Evolutionary conservation across 1,140 invertebrate genomes (phyloP).

Genomic region (Nomia melanderi): DNA sequence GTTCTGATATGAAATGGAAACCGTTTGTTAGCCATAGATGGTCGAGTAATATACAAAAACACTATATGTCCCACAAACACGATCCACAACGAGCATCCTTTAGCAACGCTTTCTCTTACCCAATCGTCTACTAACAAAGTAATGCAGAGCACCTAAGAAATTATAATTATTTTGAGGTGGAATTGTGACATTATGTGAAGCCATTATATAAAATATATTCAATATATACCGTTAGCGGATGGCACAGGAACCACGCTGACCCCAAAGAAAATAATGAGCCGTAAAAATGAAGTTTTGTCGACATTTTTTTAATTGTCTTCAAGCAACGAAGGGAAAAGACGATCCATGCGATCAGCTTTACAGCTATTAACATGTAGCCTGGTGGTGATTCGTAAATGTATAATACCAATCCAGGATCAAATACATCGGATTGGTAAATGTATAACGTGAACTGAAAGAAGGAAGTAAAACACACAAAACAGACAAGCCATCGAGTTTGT

Average conservation of each 20-base stretch:
- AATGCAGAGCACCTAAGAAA: slow-evolving; percentile 89
- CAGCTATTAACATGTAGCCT: slow-evolving; percentile 90
- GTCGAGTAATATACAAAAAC: slow-evolving; percentile 84
- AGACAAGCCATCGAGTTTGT: slow-evolving; percentile 91
- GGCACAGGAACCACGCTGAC: slow-evolving; percentile 80
- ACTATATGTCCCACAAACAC: slow-evolving; percentile 89
- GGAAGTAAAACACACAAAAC: slow-evolving; percentile 87
- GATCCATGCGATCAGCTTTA: slow-evolving; percentile 90
- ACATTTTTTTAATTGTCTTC: slow-evolving; percentile 66
- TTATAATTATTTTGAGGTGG: slow-evolving; percentile 40
- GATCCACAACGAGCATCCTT: slow-evolving; percentile 88
- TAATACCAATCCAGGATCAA: slow-evolving; percentile 93
- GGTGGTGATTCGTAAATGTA: slow-evolving; percentile 95
- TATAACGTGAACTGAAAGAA: slow-evolving; percentile 84
- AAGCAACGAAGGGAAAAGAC: slow-evolving; percentile 90
- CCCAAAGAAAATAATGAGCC: slow-evolving; percentile 91
- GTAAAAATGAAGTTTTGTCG: slow-evolving; percentile 85
- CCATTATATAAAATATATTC: neutral
- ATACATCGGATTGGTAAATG: slow-evolving; percentile 90
- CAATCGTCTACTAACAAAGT: slow-evolving; percentile 92
- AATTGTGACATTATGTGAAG: neutral
- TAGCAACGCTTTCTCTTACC: slow-evolving; percentile 94
- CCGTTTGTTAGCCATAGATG: slow-evolving; percentile 68
- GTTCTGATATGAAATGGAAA: slow-evolving; percentile 77
- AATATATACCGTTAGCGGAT: slow-evolving; percentile 70